Percentiles rank a stretch among this genome's conserved stretches.
Evolutionary conservation across 2,888 invertebrate species (phyloP).

Genomic region (Atherix ibis): DNA sequence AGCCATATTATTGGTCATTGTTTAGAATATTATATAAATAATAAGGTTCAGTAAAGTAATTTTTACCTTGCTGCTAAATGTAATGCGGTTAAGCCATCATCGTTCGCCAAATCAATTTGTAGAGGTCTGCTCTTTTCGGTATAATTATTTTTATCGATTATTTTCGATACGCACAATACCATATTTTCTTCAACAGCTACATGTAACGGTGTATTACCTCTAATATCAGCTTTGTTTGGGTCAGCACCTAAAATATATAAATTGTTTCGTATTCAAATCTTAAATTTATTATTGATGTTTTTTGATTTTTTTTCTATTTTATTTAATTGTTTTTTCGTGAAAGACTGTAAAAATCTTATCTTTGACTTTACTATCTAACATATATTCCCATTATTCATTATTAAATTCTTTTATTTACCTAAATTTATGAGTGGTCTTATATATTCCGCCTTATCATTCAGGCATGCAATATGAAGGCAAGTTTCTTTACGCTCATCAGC

Average conservation of each 20-base stretch:
- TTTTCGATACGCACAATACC: slow-evolving; percentile 19
- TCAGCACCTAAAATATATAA: slow-evolving; percentile 22
- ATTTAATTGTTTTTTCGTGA: background rate
- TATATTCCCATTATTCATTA: too few relatives aligned
- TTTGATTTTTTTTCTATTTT: too few relatives aligned
- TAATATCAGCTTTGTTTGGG: slow-evolving; percentile 31
- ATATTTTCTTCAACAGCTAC: slow-evolving; percentile 29
- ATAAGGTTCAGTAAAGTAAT: background rate
- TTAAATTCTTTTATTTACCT: too few relatives aligned
- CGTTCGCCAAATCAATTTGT: slow-evolving; percentile 23
- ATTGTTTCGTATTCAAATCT: background rate
- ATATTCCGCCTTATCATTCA: slow-evolving; percentile 21
- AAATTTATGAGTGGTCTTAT: slow-evolving; percentile 23
- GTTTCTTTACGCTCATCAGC: slow-evolving; percentile 35
- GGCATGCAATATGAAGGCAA: slow-evolving; percentile 36
- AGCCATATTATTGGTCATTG: too few relatives aligned
- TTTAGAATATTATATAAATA: background rate
- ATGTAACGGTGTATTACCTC: slow-evolving; percentile 33
- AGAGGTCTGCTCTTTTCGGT: slow-evolving; percentile 10
- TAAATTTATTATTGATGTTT: too few relatives aligned
- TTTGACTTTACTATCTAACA: too few relatives aligned
- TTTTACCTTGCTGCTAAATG: slow-evolving; percentile 36
- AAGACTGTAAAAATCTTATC: too few relatives aligned
- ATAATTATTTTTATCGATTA: slow-evolving; percentile 17
- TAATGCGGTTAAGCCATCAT: slow-evolving; percentile 37